Evolutionary conservation across 2,888 invertebrate genomes (phyloP), one percentile per base, ranked within the genome.

Genomic region (Chesias legatella): DNA sequence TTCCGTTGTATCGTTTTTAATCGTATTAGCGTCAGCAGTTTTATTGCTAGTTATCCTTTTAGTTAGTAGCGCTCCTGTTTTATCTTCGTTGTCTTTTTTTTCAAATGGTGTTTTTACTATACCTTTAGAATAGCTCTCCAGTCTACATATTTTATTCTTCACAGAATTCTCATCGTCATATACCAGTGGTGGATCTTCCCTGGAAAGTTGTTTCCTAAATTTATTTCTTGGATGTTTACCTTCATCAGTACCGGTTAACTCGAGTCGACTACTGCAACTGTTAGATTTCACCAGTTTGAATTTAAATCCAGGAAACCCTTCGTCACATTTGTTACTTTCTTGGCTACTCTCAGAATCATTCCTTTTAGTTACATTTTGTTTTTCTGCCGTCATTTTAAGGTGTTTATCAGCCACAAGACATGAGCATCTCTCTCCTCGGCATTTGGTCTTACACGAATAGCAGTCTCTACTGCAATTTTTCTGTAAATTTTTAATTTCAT

Each of bases 241-340:
- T 43, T 86, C 89, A 53, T 92, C 91, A 0, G 94, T 90, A 3
- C 95, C 95, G 0, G 94, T 92, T 36, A 95, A 75, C 67, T 95
- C 95, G 33, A 95, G 79, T 20, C 95, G 90, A 68, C 95, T 95
- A 65, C 94, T 95, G 70, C 95, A 95, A 55, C 95, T 95, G 66
- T 95, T 95, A 20, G 95, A 95, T 80, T 95, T 95, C 1, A 95
- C 92, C 51, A 95, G 79, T 66, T 93, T 92, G 69, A 95, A 95
- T 73, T 94, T 95, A 36, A 95, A 91, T 35, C 94, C 93, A 67
- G 90, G 85, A 66, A 90, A 90, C 24, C 65, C 70, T 7, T 89
- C 88, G 6, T 59, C 56, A n/a, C 73, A 67, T 56, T 72, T 77
- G 41, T 55, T 67, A 54, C 64, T 73, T 25, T 80, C 79, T 56